These are phyloP conservation scores for Cromileptes altivelis DNA, from an alignment of 2,113 vertebrate species.

Conservation along the genomic window DNA sequence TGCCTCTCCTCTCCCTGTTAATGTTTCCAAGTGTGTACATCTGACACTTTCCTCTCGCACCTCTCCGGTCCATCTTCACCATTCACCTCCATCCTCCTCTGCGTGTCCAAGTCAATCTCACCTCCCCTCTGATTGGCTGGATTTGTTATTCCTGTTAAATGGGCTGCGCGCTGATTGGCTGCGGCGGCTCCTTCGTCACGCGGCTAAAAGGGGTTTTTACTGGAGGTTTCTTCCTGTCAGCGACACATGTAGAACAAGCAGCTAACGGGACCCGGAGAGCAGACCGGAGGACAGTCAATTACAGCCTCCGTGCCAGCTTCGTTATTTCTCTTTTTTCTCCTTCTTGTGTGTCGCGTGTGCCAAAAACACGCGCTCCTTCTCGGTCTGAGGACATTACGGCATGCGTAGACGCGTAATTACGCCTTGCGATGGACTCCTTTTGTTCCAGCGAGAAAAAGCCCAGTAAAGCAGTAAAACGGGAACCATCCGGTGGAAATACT, in stretches of 20 bases:
- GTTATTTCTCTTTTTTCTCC: not conserved
- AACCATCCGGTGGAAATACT: slow-evolving; percentile 85
- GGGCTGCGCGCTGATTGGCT: slow-evolving; percentile 88
- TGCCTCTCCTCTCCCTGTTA: not conserved
- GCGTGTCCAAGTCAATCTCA: slow-evolving; percentile 58
- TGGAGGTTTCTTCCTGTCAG: slow-evolving; percentile 93
- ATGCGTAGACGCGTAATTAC: slow-evolving; percentile 34
- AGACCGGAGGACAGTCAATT: slow-evolving; percentile 39
- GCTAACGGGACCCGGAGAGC: slow-evolving; percentile 60
- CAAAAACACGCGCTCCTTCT: slow-evolving; percentile 29
- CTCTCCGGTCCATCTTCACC: slow-evolving; percentile 15
- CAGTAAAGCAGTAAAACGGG: slow-evolving; percentile 59
- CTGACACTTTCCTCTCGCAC: slow-evolving; percentile 7
- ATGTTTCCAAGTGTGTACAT: not conserved
- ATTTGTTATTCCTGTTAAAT: slow-evolving; percentile 92
- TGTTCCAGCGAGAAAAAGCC: slow-evolving; percentile 55
- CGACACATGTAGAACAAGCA: slow-evolving; percentile 91
- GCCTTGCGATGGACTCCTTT: slow-evolving; percentile 71
- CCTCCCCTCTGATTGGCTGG: slow-evolving; percentile 86
- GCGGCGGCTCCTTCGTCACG: slow-evolving; percentile 84
- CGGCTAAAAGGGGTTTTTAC: slow-evolving; percentile 86
- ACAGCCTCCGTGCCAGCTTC: slow-evolving; percentile 24
- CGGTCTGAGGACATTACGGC: slow-evolving; percentile 46
- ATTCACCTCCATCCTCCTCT: slow-evolving; percentile 56
- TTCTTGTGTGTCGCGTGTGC: not conserved